phyloP scores from a whole-genome alignment of 2,888 invertebrate species.

The Dinocampus coccinellae region DNA sequence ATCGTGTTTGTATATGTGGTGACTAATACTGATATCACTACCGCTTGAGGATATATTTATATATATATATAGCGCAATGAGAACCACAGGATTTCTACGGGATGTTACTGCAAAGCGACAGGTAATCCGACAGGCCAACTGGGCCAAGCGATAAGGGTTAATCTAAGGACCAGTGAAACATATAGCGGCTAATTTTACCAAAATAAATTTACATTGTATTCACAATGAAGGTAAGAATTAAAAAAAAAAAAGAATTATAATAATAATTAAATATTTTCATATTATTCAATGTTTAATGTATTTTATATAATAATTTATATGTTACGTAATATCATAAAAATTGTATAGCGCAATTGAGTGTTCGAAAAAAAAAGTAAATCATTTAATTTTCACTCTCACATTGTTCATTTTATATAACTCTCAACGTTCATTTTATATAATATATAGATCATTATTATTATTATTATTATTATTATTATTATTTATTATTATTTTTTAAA shows the following conservation, averaged over 20 bases:
- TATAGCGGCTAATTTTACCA: slow-evolving; percentile 40
- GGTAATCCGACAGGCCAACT: slow-evolving; percentile 41
- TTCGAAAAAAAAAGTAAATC: too few species aligned
- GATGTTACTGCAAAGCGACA: slow-evolving; percentile 38
- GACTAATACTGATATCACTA: slow-evolving; percentile 38
- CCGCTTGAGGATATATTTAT: slow-evolving; percentile 43
- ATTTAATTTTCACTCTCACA: too few species aligned
- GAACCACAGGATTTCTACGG: slow-evolving; percentile 42
- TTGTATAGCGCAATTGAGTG: too few species aligned
- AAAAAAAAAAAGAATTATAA: too few species aligned
- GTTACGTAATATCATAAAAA: too few species aligned
- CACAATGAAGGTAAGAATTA: slow-evolving; percentile 8
- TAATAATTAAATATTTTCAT: too few species aligned
- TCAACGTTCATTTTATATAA: too few species aligned
- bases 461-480: too few species aligned
- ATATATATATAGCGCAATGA: background rate
- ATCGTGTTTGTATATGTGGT: slow-evolving; percentile 15
- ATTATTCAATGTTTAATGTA: too few species aligned
- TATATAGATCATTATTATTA: too few species aligned
- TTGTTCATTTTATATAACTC: too few species aligned
- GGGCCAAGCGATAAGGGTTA: slow-evolving; percentile 43
- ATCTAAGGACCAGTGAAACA: slow-evolving; percentile 42
- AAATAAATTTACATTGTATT: background rate
- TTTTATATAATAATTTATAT: too few species aligned
- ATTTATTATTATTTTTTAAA: background rate